Evolutionary conservation across 2,797 vertebrate species (phyloP).

Genomic region (Ciconia nigra): DNA sequence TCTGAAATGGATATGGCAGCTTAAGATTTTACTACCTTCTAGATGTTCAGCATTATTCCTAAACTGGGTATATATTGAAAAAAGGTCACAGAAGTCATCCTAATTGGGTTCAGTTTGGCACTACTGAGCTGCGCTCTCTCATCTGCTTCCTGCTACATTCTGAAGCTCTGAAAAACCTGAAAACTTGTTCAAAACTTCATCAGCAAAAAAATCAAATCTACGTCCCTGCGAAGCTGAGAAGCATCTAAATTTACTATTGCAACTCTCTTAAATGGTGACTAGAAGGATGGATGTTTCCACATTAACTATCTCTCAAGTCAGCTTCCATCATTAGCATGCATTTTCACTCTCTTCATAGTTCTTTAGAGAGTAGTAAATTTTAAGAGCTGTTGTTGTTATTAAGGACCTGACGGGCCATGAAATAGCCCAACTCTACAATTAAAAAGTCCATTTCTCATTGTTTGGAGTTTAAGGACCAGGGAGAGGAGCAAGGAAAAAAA

Average conservation of each 20-base stretch:
- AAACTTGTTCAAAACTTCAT: background rate
- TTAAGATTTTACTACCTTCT: background rate
- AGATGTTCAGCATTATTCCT: background rate
- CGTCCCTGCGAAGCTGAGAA: background rate
- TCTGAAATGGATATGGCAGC: background rate
- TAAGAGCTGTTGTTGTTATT: background rate
- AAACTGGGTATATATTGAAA: fast-evolving
- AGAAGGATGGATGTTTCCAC: background rate
- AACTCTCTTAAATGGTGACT: background rate
- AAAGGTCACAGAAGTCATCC: background rate
- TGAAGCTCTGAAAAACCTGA: background rate
- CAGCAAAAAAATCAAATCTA: background rate
- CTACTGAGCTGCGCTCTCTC: fast-evolving
- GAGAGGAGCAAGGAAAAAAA: background rate
- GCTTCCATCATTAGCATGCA: background rate
- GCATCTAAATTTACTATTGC: background rate
- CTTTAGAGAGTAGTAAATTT: background rate
- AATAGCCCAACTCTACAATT: background rate
- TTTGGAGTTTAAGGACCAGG: background rate
- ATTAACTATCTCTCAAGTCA: background rate
- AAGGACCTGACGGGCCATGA: background rate
- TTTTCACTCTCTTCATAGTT: background rate
- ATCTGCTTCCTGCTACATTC: background rate
- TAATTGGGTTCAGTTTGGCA: fast-evolving
- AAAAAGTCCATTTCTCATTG: background rate